Evolutionary conservation across 2,797 vertebrate species (phyloP).

Genomic region (Prunella strophiata): DNA sequence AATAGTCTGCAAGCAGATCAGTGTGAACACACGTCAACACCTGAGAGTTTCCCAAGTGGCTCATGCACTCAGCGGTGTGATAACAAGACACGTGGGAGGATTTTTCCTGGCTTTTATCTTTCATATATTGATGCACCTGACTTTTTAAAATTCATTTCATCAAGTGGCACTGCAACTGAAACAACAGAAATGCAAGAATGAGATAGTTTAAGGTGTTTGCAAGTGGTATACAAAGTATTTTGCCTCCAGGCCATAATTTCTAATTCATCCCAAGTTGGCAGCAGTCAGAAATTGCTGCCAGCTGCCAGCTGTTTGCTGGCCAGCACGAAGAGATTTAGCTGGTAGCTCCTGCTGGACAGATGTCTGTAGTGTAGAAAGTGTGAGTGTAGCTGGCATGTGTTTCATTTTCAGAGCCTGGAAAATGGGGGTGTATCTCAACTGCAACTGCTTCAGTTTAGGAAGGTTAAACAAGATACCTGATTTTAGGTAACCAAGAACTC

Average conservation of each 20-base stretch:
- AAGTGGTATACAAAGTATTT: not conserved
- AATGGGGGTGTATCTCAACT: not conserved
- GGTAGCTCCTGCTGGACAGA: conserved; percentile 1
- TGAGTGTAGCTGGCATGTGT: not conserved
- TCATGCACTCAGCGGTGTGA: not conserved
- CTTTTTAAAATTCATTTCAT: conserved; percentile 59
- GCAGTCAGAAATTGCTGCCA: not conserved
- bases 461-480: not conserved
- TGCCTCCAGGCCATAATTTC: conserved; percentile 37
- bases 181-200: not conserved
- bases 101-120: conserved; percentile 50
- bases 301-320: conserved; percentile 4
- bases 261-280: not conserved
- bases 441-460: not conserved
- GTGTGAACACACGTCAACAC: conserved; percentile 30
- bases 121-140: not conserved
- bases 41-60: conserved; percentile 25
- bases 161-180: not conserved
- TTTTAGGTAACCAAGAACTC: not conserved
- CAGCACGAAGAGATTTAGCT: not conserved
- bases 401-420: conserved; percentile 12
- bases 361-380: not conserved
- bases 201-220: conserved; percentile 10
- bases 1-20: conserved; percentile 7
- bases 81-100: conserved; percentile 38